Evolutionary conservation across 2,888 invertebrate genomes (phyloP).

Genomic region (Lycaena phlaeas): DNA sequence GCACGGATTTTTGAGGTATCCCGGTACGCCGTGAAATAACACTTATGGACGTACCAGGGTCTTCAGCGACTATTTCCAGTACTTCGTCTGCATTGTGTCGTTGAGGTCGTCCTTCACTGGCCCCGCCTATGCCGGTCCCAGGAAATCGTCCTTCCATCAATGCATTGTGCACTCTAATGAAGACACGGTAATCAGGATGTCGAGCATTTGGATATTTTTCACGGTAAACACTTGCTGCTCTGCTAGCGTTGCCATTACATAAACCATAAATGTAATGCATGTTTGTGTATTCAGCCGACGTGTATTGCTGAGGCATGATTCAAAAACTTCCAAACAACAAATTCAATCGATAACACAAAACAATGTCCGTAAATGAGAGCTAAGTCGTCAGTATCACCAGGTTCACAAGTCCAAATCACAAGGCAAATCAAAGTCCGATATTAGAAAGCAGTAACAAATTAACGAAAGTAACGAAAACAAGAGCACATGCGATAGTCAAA

Average conservation of each 20-base stretch:
- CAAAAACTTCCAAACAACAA: neutral
- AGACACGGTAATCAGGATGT: constrained; percentile 17
- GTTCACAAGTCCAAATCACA: neutral
- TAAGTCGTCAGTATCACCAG: neutral
- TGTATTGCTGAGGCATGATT: neutral
- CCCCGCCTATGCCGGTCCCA: constrained; percentile 2
- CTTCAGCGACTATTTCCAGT: neutral
- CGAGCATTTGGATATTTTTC: constrained; percentile 20
- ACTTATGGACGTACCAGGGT: neutral
- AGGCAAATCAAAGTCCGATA: neutral
- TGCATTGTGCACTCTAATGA: constrained; percentile 16
- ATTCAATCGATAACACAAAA: neutral
- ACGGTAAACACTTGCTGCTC: constrained; percentile 18
- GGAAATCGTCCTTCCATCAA: constrained; percentile 17
- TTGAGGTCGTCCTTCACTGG: constrained; percentile 5
- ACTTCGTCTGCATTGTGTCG: constrained; percentile 2
- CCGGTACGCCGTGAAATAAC: neutral
- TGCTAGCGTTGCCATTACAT: constrained; percentile 3
- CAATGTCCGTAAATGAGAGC: neutral
- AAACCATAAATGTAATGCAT: too few relatives aligned
- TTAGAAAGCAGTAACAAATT: neutral
- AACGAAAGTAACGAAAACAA: neutral
- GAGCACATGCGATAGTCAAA: neutral
- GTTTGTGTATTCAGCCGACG: neutral
- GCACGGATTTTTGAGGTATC: neutral